Conservation (phyloP, 2,113 vertebrate species). For the Paradoxurus hermaphroditus region DNA sequence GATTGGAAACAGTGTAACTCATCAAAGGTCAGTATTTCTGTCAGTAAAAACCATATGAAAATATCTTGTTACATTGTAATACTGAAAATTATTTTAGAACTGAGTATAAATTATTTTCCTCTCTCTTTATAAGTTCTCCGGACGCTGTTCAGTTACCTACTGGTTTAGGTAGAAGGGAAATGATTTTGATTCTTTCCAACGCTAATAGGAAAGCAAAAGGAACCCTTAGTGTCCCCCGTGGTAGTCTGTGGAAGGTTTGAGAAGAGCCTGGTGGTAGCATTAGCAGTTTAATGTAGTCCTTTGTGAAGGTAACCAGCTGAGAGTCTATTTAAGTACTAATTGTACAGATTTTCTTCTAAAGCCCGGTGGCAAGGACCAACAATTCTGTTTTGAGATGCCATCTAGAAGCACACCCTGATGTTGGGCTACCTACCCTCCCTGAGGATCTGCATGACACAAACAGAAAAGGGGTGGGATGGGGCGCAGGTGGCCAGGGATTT, state of each 20-base stretch:
- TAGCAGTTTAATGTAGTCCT: neutral
- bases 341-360: neutral
- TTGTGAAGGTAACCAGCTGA: neutral
- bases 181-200: conserved; percentile 49
- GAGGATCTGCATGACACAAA: neutral
- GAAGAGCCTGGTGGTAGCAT: neutral
- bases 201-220: conserved; percentile 28
- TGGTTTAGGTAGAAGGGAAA: conserved; percentile 22
- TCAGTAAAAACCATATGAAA: conserved; percentile 24
- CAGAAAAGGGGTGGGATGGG: neutral
- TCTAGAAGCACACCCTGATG: neutral
- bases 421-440: neutral
- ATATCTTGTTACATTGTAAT: conserved; percentile 19
- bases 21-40: conserved; percentile 90
- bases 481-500: neutral
- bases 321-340: neutral
- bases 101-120: conserved; percentile 36
- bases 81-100: conserved; percentile 36
- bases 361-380: neutral
- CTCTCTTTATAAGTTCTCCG: neutral
- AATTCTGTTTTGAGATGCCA: neutral
- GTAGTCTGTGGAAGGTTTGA: neutral
- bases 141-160: conserved; percentile 16
- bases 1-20: conserved; percentile 87
- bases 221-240: neutral